These are phyloP conservation scores for Strongylocentrotus purpuratus DNA, from an alignment of 35 echinoderm and acorn worm species.

Conservation along the genomic window DNA sequence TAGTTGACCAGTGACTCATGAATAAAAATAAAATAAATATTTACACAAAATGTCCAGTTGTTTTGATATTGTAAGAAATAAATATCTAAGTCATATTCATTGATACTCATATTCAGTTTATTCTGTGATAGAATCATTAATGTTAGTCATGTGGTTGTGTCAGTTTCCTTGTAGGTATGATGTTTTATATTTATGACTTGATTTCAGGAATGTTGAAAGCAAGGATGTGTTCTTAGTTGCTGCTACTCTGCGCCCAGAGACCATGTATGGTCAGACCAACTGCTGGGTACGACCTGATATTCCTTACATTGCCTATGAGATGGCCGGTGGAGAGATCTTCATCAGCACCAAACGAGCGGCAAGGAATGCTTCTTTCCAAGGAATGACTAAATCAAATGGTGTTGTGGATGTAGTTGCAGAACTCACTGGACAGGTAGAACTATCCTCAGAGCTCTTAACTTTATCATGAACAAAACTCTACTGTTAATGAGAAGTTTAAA, in stretches of 20 bases:
- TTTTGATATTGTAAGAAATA: no score
- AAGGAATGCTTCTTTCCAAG: slow-evolving; percentile 90
- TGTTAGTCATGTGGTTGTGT: no score
- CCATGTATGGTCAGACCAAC: slow-evolving; percentile 99
- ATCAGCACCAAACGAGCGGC: slow-evolving; percentile 83
- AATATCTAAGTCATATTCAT: no score
- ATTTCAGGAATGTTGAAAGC: slow-evolving; percentile 51
- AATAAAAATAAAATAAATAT: no score
- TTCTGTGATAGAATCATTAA: no score
- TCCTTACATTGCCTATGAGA: slow-evolving; percentile 89
- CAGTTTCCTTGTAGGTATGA: no score
- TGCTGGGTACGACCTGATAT: slow-evolving; percentile 93
- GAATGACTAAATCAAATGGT: slow-evolving; percentile 74
- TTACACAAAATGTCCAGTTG: no score
- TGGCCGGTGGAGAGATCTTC: slow-evolving; percentile 73
- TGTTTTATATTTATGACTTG: no score
- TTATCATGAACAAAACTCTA: not conserved
- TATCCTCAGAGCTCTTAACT: not conserved
- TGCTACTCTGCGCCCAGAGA: slow-evolving; percentile 92
- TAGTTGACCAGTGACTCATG: no score
- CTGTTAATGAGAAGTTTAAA: no score
- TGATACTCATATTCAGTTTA: no score
- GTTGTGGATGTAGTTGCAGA: slow-evolving; percentile 71
- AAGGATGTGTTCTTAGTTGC: slow-evolving; percentile 89
- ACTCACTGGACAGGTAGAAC: slow-evolving; percentile 83